A percentile compares a stretch with the other conserved stretches of the same genome.
Conservation (phyloP, 2,113 vertebrate species). For the Phalacrocorax carbo region DNA sequence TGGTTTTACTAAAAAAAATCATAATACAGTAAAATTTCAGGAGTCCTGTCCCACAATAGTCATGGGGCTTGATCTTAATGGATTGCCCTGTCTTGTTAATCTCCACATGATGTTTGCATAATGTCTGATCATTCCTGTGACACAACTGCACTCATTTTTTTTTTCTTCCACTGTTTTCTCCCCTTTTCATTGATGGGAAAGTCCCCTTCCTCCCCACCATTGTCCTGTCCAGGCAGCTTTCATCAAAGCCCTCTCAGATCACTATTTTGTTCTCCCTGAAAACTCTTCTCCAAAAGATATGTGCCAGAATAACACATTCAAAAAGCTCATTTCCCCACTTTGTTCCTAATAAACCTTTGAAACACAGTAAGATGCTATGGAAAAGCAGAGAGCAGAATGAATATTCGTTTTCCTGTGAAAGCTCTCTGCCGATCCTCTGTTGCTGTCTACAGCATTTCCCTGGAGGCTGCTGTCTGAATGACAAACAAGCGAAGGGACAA, state of each 20-base stretch:
- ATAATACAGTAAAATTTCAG: not conserved
- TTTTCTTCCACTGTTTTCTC: not conserved
- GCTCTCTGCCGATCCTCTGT: not conserved
- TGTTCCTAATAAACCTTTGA: not conserved
- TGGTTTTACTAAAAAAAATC: not conserved
- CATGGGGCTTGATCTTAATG: not conserved
- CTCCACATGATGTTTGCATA: not conserved
- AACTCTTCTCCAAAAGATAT: not conserved
- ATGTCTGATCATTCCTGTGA: not conserved
- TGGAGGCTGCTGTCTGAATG: slow-evolving; percentile 31
- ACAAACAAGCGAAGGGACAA: slow-evolving; percentile 40
- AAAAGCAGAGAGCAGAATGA: not conserved
- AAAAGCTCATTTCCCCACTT: not conserved
- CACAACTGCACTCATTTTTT: not conserved
- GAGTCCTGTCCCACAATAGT: not conserved
- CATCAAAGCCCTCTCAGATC: not conserved
- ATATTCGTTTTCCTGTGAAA: not conserved
- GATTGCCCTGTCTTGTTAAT: not conserved
- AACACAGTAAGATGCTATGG: not conserved
- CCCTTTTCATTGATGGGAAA: not conserved
- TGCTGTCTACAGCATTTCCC: slow-evolving; percentile 15
- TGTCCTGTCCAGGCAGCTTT: not conserved
- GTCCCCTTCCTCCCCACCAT: not conserved
- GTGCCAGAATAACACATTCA: not conserved
- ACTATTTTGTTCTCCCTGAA: not conserved